A percentile compares a stretch with the other conserved stretches of the same genome.
Conservation (phyloP, 2,113 vertebrate genomes). For the Thomomys bottae region DNA sequence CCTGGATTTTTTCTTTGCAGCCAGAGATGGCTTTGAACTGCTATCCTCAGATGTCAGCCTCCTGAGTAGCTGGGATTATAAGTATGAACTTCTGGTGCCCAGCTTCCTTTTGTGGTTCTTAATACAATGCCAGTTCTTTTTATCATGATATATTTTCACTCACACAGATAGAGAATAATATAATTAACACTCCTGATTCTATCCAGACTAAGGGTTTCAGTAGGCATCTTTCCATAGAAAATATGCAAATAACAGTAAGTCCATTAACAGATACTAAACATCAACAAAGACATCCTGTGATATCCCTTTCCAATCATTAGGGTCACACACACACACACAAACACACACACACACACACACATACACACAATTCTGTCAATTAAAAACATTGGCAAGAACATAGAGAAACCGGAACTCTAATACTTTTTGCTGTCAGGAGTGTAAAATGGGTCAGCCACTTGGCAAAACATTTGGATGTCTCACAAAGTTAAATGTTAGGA, state of each 20-base stretch:
- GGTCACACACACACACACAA: too few relatives aligned
- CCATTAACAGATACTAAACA: background rate
- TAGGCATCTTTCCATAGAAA: constrained; percentile 7
- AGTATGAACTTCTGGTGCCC: too few relatives aligned
- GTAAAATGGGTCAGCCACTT: constrained; percentile 13
- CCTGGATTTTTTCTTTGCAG: too few relatives aligned
- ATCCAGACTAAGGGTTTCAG: background rate
- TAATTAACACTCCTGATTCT: background rate
- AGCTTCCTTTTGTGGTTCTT: background rate
- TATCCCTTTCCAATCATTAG: background rate
- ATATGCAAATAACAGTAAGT: background rate
- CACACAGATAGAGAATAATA: background rate
- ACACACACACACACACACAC: too few relatives aligned
- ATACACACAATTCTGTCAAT: too few relatives aligned
- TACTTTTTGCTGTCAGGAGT: background rate
- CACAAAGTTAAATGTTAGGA: background rate
- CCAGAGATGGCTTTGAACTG: too few relatives aligned
- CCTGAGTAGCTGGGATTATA: too few relatives aligned
- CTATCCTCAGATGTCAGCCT: too few relatives aligned
- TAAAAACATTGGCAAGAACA: background rate
- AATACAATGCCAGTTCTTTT: background rate
- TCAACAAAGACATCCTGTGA: background rate
- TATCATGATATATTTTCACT: background rate
- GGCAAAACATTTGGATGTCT: background rate
- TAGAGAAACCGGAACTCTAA: background rate